Conservation (phyloP, 2,113 vertebrate species). For the Ailurus styani region DNA sequence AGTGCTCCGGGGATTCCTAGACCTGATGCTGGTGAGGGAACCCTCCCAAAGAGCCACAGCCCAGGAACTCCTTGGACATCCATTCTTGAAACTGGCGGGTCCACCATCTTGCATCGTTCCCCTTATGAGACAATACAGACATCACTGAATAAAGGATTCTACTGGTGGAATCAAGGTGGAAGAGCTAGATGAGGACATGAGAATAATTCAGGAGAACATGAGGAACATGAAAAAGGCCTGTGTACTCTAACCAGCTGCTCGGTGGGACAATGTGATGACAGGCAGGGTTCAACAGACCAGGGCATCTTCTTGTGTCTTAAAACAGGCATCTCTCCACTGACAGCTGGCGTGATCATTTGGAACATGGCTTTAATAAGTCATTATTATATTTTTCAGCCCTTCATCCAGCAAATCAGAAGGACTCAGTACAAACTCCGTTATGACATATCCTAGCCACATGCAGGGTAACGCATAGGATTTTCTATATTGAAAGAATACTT, state of each 20-base stretch:
- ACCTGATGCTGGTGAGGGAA: constrained; percentile 96
- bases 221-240: constrained; percentile 34
- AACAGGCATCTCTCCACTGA: constrained; percentile 55
- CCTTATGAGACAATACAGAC: constrained; percentile 97
- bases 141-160: constrained; percentile 83
- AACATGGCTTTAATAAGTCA: constrained; percentile 49
- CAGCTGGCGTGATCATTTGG: not conserved
- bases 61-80: constrained; percentile 93
- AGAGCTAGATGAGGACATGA: not conserved
- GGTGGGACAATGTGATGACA: not conserved
- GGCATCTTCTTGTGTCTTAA: constrained; percentile 55
- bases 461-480: constrained; percentile 69
- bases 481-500: constrained; percentile 83
- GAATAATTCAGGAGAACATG: not conserved
- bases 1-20: constrained; percentile 92
- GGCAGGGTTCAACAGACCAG: constrained; percentile 45
- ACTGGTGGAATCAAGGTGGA: not conserved
- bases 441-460: constrained; percentile 75
- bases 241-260: not conserved
- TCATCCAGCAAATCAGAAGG: constrained; percentile 66
- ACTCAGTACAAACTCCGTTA: constrained; percentile 64
- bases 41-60: constrained; percentile 95
- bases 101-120: constrained; percentile 96
- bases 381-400: constrained; percentile 56
- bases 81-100: constrained; percentile 94